Evolutionary conservation across 2,797 vertebrate species (phyloP), one percentile per base, ranked within the genome.

Genomic region (Siniperca undulata): DNA sequence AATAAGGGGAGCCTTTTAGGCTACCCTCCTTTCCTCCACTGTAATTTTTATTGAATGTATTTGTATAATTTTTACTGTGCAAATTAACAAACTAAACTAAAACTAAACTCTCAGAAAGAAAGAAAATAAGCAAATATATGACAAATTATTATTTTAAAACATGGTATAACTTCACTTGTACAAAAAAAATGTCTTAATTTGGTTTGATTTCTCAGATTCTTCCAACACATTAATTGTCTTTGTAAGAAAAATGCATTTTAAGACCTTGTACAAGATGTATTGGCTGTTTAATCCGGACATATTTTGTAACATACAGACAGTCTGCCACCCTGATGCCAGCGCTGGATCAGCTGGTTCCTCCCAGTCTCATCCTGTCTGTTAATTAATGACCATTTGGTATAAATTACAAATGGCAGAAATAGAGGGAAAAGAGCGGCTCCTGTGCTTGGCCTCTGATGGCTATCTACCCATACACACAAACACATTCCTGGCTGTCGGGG

Each of bases 361-460:
- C 75, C 77, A 55, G 72, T 89, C 89, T 86, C 82, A 76, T 87
- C 80, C 81, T 17, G 64, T 94, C 93, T 94, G 92, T 95, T 96
- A 97, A 97, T 97, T 98, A 98, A 98, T 97, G 97, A 97, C 97
- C 96, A 97, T 97, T 97, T 82, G 76, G 76, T 97, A 95, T 95
- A 97, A 91, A 97, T 97, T 96, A 96, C 96, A 97, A 97, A 81
- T 19, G 70, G 80, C 40, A 85, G 56, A 77, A 70, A 59, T 14
- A 55, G 34, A 74, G 48, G 53, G 22, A 61, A 24, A 46, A 78
- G 5, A 85, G 53, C 0, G 1, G 27, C 24, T 64, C 20, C 36
- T 1, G 11, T 66, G 64, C 44, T 70, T 64, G 60, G 78, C 42
- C 77, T 80, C 50, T 75, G 79, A 82, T 44, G 58, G 44, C 22